Base-by-base conservation (phyloP, 2,888 invertebrate species). In the Diplolepis rosae region DNA sequence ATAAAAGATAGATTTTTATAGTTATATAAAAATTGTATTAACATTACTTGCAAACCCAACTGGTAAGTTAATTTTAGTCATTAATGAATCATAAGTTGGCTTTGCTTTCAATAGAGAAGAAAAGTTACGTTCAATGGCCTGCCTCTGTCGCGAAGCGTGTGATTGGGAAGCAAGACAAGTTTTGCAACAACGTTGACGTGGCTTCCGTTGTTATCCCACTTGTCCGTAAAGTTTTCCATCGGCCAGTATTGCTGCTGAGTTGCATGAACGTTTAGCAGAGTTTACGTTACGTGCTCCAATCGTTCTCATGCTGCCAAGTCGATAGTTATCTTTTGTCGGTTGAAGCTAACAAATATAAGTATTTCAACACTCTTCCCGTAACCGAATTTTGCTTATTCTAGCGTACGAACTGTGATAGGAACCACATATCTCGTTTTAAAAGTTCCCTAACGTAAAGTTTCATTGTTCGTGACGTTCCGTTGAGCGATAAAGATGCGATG, bases 161-260 rank as follows among this genome's bases (percentile, higher is more conserved):
- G 75, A 75, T 77, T 75, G 75, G 68, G 77, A 75, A 75, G 65
- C 75, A 69, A 65, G 69, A 71, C 70, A 74, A 61, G 74, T 77
- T 77, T 56, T 71, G 67, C n/a, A 75, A 75, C 75, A 73, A 70
- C 74, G 67, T 69, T 71, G 67, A 54, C 75, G 73, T 66, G 71
- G 71, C 72, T 68, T 68, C 72, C 69, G 75, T 75, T 77, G 75
- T 77, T 75, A 61, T 74, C 75, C 71, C 72, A 67, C 73, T 69
- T 72, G 75, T 73, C 69, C 73, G 54, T 73, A 75, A 77, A 77
- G 75, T 77, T 77, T 75, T 71, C 66, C 72, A 27, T 72, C 68
- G 54, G 73, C 70, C 69, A 70, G 71, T 71, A 70, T 69, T 72
- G 73, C 70, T 71, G 67, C 68, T 56, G 70, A 73, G 71, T 77